A percentile compares a stretch with the other conserved stretches of the same genome.
phyloP scores from a whole-genome alignment of 2,797 vertebrate genomes.

The Rhinoraja longicauda region DNA sequence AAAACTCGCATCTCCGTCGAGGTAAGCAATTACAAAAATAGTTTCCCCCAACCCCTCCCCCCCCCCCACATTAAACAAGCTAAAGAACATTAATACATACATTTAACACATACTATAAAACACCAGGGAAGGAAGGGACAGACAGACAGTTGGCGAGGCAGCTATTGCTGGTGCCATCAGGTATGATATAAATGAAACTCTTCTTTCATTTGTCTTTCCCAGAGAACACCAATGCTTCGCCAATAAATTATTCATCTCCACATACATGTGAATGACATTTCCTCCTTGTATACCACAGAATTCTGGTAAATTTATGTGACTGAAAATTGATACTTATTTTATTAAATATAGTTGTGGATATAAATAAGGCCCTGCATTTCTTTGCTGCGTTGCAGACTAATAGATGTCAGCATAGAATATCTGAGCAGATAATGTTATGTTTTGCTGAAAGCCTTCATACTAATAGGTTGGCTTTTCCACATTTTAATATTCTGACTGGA shows the following conservation, averaged over 20 bases:
- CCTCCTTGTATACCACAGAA: background rate
- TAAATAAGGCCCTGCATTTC: no score
- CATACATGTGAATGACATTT: background rate
- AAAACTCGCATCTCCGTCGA: no score
- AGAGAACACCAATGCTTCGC: background rate
- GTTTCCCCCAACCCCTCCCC: no score
- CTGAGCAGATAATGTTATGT: background rate
- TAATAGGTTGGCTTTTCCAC: background rate
- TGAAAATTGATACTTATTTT: background rate
- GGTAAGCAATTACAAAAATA: no score
- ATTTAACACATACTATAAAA: no score
- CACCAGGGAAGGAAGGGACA: no score
- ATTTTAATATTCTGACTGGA: background rate
- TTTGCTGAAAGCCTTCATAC: background rate
- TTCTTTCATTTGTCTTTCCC: background rate
- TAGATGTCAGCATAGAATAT: background rate
- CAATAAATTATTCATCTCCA: background rate
- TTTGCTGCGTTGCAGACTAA: background rate
- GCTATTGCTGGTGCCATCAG: no score
- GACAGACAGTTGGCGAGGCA: no score
- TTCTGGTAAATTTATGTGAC: background rate
- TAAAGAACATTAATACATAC: no score
- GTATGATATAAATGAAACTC: background rate
- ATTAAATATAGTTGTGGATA: background rate
- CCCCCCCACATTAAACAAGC: no score